These are phyloP conservation scores for Anguilla pacifica DNA, from an alignment of 2,797 vertebrate species.

Conservation along the genomic window DNA sequence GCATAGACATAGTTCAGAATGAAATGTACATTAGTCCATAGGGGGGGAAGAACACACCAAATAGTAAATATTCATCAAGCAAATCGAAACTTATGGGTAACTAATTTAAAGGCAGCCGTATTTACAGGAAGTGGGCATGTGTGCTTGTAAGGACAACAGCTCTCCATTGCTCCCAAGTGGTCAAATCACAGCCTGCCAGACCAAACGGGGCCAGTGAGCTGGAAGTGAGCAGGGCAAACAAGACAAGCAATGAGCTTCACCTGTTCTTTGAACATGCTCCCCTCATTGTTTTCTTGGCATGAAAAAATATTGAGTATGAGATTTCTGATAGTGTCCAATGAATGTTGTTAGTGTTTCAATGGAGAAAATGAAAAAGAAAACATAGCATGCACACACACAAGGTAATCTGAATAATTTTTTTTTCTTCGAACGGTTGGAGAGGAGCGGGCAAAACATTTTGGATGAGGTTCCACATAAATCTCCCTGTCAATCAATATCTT, in stretches of 20 bases:
- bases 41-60: background rate
- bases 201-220: background rate
- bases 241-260: background rate
- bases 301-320: background rate
- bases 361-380: background rate
- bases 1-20: background rate
- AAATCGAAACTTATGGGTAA: background rate
- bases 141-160: background rate
- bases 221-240: background rate
- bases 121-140: background rate
- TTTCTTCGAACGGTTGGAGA: background rate
- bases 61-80: background rate
- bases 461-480: constrained; percentile 58
- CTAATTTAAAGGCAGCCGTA: background rate
- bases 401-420: background rate
- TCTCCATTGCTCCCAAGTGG: background rate
- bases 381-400: background rate
- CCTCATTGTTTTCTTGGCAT: background rate
- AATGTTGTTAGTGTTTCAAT: background rate
- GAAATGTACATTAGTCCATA: background rate
- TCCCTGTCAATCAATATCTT: constrained; percentile 73
- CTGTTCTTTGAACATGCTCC: background rate
- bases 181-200: background rate
- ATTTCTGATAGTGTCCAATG: background rate
- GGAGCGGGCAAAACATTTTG: constrained; percentile 59